Evolutionary conservation across 2,797 vertebrate species (phyloP).

Genomic region (Moxostoma hubbsi): DNA sequence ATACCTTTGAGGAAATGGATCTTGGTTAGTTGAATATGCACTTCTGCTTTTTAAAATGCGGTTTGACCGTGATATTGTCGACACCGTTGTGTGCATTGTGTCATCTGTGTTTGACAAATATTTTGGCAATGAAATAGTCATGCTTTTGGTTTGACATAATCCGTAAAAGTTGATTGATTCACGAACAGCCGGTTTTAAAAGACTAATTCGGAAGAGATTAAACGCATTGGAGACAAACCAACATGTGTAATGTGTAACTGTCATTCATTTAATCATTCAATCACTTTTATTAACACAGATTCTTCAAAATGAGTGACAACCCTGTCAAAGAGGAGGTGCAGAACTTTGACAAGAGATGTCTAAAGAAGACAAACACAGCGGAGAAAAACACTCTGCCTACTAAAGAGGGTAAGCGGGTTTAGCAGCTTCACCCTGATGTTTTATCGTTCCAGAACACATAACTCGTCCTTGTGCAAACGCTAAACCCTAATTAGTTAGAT

Average conservation of each 20-base stretch:
- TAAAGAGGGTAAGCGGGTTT: conserved; percentile 63
- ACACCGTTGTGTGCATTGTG: neutral
- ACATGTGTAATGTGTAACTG: neutral
- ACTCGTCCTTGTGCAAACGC: neutral
- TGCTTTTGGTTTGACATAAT: neutral
- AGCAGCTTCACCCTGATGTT: conserved; percentile 1
- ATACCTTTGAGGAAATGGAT: neutral
- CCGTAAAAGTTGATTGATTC: neutral
- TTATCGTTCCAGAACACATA: conserved; percentile 5
- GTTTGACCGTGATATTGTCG: neutral
- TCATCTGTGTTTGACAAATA: neutral
- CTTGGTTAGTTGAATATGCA: neutral
- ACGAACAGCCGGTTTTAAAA: neutral
- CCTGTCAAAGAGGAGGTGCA: conserved; percentile 63
- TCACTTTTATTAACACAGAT: conserved; percentile 54
- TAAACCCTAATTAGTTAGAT: no score
- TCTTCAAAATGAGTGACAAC: conserved; percentile 69
- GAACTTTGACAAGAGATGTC: conserved; percentile 62
- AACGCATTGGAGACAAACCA: neutral
- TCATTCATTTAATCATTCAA: neutral
- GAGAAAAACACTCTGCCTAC: conserved; percentile 69
- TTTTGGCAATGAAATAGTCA: neutral
- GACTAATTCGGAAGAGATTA: neutral
- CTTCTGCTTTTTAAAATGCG: conserved; percentile 15
- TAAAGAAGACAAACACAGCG: conserved; percentile 65